Conservation (phyloP, 1,140 invertebrate genomes). For the Diorhabda elongata region DNA sequence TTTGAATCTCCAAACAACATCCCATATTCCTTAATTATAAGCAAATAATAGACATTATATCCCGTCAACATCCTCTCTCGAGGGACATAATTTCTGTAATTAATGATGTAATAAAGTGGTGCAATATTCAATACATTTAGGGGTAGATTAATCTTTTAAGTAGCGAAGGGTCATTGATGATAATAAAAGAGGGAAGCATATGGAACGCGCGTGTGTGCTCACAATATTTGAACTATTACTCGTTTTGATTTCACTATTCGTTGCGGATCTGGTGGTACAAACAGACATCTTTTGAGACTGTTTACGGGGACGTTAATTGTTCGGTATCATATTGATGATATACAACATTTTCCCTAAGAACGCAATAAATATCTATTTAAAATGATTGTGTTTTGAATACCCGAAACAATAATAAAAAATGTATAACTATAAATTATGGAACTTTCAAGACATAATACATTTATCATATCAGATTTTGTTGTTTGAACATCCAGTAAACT, state of each 20-base stretch:
- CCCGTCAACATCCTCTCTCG: conserved; percentile 14
- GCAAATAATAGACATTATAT: conserved; percentile 16
- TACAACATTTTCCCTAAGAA: too few relatives aligned
- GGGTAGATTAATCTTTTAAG: conserved; percentile 39
- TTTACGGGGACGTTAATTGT: background rate
- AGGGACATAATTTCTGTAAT: conserved; percentile 38
- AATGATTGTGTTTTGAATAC: too few relatives aligned
- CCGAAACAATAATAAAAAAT: too few relatives aligned
- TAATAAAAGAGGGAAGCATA: conserved; percentile 21
- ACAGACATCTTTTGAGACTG: background rate
- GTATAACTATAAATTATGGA: too few relatives aligned
- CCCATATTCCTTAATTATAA: conserved; percentile 11
- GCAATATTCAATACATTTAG: conserved; percentile 38
- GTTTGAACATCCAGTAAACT: too few relatives aligned
- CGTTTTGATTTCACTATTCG: background rate
- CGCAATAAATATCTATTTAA: too few relatives aligned
- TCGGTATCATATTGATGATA: too few relatives aligned
- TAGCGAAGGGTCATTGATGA: conserved; percentile 9
- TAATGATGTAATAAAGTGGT: conserved; percentile 44
- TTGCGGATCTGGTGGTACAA: background rate
- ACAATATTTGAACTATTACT: background rate
- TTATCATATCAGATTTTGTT: too few relatives aligned
- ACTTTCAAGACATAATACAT: too few relatives aligned
- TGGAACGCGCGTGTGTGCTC: conserved; percentile 15
- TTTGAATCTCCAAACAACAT: too few relatives aligned